phyloP scores from a whole-genome alignment of 2,797 vertebrate genomes.

The Xiphorhynchus erythropygius region DNA sequence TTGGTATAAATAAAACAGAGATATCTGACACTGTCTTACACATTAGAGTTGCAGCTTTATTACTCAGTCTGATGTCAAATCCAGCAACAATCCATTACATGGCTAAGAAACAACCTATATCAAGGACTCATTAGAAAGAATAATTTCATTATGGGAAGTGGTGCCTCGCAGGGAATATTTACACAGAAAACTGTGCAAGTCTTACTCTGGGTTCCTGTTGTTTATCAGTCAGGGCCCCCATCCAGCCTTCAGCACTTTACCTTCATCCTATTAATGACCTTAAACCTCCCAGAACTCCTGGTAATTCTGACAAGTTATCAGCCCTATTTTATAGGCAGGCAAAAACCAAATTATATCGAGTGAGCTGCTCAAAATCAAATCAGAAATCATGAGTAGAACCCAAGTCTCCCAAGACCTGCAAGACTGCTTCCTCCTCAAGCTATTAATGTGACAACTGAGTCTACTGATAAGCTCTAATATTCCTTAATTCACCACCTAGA shows the following conservation, averaged over 20 bases:
- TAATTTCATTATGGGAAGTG: not conserved
- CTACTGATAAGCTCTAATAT: not conserved
- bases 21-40: not conserved
- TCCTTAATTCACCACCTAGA: not conserved
- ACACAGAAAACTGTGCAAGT: not conserved
- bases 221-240: not conserved
- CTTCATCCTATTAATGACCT: not conserved
- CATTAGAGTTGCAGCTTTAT: not conserved
- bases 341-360: not conserved
- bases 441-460: not conserved
- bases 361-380: not conserved
- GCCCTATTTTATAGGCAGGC: not conserved
- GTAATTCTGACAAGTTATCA: not conserved
- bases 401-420: not conserved
- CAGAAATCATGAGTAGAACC: not conserved
- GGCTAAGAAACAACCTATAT: not conserved
- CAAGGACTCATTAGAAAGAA: not conserved
- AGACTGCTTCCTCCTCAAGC: not conserved
- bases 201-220: not conserved
- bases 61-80: conserved; percentile 9
- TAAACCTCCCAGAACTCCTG: not conserved
- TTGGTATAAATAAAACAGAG: not conserved
- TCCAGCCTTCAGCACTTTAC: not conserved
- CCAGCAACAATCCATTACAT: not conserved
- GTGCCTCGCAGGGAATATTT: not conserved